Percentiles rank a stretch among this genome's conserved stretches.
Conservation (phyloP, 2,113 vertebrate genomes). For the Mesembrinibis cayennensis region DNA sequence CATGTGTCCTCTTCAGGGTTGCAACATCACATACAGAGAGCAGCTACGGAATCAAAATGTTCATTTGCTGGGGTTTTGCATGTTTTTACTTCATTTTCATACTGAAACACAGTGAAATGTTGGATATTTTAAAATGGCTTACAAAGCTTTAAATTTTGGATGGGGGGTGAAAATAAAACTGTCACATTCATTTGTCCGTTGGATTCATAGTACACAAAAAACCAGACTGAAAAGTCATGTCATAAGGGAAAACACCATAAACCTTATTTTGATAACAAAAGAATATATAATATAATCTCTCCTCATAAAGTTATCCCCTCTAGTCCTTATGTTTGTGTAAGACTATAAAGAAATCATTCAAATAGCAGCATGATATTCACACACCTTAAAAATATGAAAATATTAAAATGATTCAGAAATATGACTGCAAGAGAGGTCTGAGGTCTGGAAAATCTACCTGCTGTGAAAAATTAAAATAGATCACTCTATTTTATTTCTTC, state of each 20-base stretch:
- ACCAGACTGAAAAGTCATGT: not conserved
- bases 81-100: not conserved
- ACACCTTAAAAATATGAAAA: not conserved
- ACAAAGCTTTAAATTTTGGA: not conserved
- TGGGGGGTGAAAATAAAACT: not conserved
- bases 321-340: not conserved
- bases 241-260: not conserved
- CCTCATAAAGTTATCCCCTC: not conserved
- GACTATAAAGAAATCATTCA: not conserved
- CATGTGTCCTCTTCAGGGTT: rapidly evolving
- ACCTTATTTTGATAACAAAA: not conserved
- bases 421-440: not conserved
- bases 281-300: not conserved
- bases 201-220: not conserved
- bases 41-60: rapidly evolving
- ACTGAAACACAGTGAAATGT: not conserved
- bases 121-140: not conserved
- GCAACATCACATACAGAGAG: not conserved
- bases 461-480: not conserved
- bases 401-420: not conserved
- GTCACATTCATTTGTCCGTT: not conserved
- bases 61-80: not conserved
- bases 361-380: not conserved
- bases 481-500: not conserved
- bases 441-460: not conserved